Evolutionary conservation across 2,113 vertebrate genomes (phyloP).

Genomic region (Helogale parvula): DNA sequence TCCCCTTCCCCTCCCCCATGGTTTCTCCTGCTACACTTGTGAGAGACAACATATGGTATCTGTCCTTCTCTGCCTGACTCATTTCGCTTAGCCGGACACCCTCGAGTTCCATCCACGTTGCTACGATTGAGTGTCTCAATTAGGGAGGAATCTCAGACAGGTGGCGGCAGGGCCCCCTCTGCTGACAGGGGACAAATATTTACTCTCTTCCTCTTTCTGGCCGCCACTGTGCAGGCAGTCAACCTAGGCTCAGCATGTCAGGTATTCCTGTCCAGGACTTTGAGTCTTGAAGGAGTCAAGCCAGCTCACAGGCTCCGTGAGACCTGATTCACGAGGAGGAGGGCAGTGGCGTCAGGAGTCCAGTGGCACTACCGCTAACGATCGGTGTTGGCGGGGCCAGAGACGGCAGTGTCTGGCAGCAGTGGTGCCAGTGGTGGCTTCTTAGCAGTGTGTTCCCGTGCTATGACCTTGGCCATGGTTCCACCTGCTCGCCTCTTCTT

Average conservation of each 20-base stretch:
- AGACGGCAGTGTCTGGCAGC: not conserved
- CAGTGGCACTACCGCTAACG: not conserved
- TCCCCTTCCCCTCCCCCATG: too few species aligned
- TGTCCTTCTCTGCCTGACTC: too few species aligned
- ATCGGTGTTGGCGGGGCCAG: not conserved
- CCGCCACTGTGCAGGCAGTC: not conserved
- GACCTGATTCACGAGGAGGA: not conserved
- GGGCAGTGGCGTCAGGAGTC: not conserved
- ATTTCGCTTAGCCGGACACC: too few species aligned
- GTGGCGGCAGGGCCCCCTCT: slow-evolving; percentile 13
- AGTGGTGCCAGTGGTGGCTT: not conserved
- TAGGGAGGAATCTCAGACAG: not conserved
- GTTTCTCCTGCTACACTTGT: too few species aligned
- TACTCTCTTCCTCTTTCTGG: not conserved
- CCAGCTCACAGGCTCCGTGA: slow-evolving; percentile 12
- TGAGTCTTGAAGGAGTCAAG: not conserved
- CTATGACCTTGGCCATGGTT: not conserved
- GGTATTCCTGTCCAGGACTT: not conserved
- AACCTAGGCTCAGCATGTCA: not conserved
- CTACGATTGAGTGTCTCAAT: not conserved
- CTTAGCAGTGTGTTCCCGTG: not conserved
- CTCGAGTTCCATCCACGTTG: too few species aligned
- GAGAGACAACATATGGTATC: too few species aligned
- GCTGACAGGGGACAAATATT: not conserved
- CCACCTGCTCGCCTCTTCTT: not conserved